Evolutionary conservation across 2,113 vertebrate species (phyloP).

Genomic region (Pogonocichla stellata): DNA sequence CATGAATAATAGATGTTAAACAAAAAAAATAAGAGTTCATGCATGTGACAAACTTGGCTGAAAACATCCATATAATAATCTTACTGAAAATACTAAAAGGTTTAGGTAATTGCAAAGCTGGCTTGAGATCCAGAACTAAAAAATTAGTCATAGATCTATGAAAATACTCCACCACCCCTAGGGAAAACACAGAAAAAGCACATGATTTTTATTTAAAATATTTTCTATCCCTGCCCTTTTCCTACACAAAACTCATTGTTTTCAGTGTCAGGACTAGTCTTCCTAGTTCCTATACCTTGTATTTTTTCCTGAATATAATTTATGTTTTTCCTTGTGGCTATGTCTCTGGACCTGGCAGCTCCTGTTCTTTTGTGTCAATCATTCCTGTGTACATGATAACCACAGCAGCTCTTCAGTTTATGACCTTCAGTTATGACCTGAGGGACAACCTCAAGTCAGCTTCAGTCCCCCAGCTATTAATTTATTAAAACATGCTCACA

Average conservation of each 20-base stretch:
- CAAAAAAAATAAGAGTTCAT: neutral
- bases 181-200: conserved; percentile 14
- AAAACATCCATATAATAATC: neutral
- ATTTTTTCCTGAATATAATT: neutral
- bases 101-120: conserved; percentile 3
- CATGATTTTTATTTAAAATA: neutral
- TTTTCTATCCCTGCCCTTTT: neutral
- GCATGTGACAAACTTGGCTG: neutral
- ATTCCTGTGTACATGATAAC: neutral
- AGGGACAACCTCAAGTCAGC: neutral
- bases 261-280: neutral
- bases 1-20: neutral
- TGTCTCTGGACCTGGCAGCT: neutral
- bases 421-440: neutral
- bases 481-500: neutral
- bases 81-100: conserved; percentile 1
- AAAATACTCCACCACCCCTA: neutral
- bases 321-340: neutral
- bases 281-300: neutral
- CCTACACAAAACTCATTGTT: neutral
- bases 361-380: neutral
- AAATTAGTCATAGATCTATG: conserved; percentile 19
- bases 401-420: neutral
- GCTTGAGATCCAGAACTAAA: neutral
- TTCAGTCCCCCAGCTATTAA: neutral